Evolutionary conservation across 2,797 vertebrate species (phyloP).

Genomic region (Cirrhinus mrigala): DNA sequence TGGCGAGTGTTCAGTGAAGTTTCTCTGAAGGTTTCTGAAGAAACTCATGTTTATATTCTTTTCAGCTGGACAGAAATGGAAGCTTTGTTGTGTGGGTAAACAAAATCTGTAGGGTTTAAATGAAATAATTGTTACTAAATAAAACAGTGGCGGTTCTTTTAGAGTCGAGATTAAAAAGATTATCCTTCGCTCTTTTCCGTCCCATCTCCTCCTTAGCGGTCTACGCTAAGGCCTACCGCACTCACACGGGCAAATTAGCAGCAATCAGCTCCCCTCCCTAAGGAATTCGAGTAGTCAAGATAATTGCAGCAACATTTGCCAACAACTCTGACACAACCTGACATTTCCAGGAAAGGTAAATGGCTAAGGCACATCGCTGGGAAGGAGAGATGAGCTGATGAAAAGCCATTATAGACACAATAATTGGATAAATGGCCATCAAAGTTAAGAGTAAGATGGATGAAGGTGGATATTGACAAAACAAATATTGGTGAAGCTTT

Average conservation of each 20-base stretch:
- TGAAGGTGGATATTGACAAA: constrained; percentile 57
- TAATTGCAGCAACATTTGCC: constrained; percentile 65
- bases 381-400: constrained; percentile 49
- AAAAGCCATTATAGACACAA: constrained; percentile 61
- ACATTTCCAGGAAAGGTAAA: constrained; percentile 65
- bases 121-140: constrained; percentile 12
- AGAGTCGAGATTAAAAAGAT: constrained; percentile 21
- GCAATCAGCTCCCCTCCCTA: constrained; percentile 61
- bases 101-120: constrained; percentile 16
- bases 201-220: constrained; percentile 30
- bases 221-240: constrained; percentile 37
- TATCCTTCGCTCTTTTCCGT: not conserved
- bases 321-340: constrained; percentile 66
- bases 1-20: constrained; percentile 46
- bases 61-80: constrained; percentile 24
- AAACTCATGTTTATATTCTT: constrained; percentile 26
- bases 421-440: constrained; percentile 65
- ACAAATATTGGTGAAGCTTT: constrained; percentile 58
- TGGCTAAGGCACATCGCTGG: constrained; percentile 53
- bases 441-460: constrained; percentile 61
- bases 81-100: constrained; percentile 23
- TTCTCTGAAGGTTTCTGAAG: constrained; percentile 46
- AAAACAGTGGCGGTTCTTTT: constrained; percentile 18
- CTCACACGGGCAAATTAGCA: constrained; percentile 57
- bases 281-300: constrained; percentile 61